Evolutionary conservation across 2,113 vertebrate species (phyloP), one percentile per base, ranked within the genome.

Genomic region (Bucco capensis): DNA sequence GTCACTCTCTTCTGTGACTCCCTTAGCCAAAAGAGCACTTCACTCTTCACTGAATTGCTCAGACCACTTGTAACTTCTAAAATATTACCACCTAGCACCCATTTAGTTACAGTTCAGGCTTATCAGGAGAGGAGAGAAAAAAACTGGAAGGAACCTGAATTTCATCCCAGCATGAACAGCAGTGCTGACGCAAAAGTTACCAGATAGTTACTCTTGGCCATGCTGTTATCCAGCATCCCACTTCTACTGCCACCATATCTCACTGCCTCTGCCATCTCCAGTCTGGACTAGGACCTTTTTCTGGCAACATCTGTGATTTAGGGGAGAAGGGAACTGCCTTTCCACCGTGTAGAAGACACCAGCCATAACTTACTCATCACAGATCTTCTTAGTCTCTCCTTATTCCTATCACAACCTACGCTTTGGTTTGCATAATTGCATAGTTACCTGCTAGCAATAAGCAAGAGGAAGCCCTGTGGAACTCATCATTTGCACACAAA

Each of bases 91-190:
- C 22, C n/a, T 44, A 40, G 23, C 3, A 35, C 21, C 67, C 3
- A 5, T 38, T 62, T 38, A 35, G 33, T 38, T 77, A 12, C 69
- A 77, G 14, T 54, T 58, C n/a, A 77, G 33, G 24, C 16, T 74
- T 89, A 74, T 7, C 14, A 64, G 44, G 14, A 78, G 11, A 73
- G 18, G 30, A 33, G 8, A 1, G 8, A 33, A 85, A 44, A 61
- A 9, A 10, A 4, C 0, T 3, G 9, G 5, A 17, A 8, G 12
- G 17, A 18, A 47, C 19, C 7, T n/a, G 35, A 24, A 12, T 56
- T 90, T 72, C 75, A 19, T 19, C 23, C 21, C 27, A 90, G 31
- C 24, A 12, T 4, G 25, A 70, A 14, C 31, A 49, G 18, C 8
- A 17, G 5, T 18, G 6, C 40, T 76, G 16, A 17, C 19, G 23